Conservation (phyloP, 1,140 invertebrate genomes). For the Leptinotarsa undecemlineata region DNA sequence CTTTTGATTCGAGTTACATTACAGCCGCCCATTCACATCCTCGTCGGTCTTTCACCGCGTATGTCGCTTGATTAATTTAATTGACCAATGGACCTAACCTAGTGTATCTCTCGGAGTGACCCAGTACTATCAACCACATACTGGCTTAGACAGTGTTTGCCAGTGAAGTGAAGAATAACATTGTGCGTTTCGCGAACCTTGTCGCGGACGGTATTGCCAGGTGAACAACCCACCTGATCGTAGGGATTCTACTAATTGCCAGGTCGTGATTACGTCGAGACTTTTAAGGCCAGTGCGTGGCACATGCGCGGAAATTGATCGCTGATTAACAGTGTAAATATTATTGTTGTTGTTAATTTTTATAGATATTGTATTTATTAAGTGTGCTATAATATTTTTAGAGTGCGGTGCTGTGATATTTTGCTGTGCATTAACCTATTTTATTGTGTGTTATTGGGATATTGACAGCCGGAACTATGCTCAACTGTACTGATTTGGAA, state of each 20-base stretch:
- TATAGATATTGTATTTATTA: background rate
- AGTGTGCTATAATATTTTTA: background rate
- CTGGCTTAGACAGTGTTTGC: slow-evolving; percentile 17
- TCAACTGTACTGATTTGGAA: slow-evolving; percentile 77
- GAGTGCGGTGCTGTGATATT: background rate
- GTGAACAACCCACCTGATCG: slow-evolving; percentile 12
- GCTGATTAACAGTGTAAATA: background rate
- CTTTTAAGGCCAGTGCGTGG: background rate
- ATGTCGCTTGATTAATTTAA: background rate
- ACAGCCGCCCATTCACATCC: slow-evolving; percentile 16
- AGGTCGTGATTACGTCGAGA: background rate
- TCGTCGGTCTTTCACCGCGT: background rate
- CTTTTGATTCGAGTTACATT: slow-evolving; percentile 7
- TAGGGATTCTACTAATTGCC: slow-evolving; percentile 12
- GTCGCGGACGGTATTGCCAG: background rate
- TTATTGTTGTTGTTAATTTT: slow-evolving; percentile 1
- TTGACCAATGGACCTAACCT: slow-evolving; percentile 22
- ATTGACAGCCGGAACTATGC: slow-evolving; percentile 58
- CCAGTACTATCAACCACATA: slow-evolving; percentile 9
- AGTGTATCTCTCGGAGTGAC: slow-evolving; percentile 18
- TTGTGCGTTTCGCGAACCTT: background rate
- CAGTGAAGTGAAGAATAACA: slow-evolving; percentile 10
- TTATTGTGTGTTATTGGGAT: background rate
- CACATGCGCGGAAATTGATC: background rate
- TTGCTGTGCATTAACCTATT: background rate